Base-by-base conservation (phyloP, 2,888 invertebrate species). In the Pheosia gnoma region DNA sequence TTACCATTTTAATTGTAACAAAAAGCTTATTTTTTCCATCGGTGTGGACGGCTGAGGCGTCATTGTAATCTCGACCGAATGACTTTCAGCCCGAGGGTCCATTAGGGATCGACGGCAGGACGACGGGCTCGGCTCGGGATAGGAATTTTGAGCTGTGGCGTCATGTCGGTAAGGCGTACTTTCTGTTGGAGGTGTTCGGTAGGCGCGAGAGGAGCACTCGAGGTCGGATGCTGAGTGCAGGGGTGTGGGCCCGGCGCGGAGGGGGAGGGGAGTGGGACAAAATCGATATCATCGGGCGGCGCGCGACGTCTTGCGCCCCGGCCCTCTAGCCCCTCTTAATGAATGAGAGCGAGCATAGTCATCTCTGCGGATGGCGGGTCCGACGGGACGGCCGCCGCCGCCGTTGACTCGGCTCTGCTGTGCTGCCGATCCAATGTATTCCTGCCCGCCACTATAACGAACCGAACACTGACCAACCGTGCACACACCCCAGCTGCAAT, bases 1-100 rank as follows among this genome's bases (percentile, higher is more conserved):
- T 92, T 93, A 92, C 90, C 91, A 92, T 93, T 93, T 93, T 91
- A 93, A 93, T 92, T 93, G 92, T 93, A 91, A 92, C 91, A 92
- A 92, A 93, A 93, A 93, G 91, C 91, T 90, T 92, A 90, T 91
- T 93, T 93, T 93, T 91, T 89, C 86, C 82, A 85, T 79, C 81
- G 81, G 83, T 80, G 82, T 81, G 89, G 86, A 79, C 84, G 82
- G 78, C 77, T 82, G 74, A 79, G 80, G 83, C 79, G 81, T 79
- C 87, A 84, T 88, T 89, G 90, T 88, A 91, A 93, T 91, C 90
- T 91, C 90, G 88, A 93, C 92, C 93, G 87, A 91, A 90, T 89
- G 91, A 90, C 91, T 90, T 92, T 89, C 87, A 87, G 86, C 77
- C 87, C 80, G 86, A 92, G 87, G 86, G 92, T 92, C 87, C 87